A percentile compares a stretch with the other conserved stretches of the same genome.
phyloP scores from a whole-genome alignment of 1,140 invertebrate genomes.

The Leptinotarsa lineolata region DNA sequence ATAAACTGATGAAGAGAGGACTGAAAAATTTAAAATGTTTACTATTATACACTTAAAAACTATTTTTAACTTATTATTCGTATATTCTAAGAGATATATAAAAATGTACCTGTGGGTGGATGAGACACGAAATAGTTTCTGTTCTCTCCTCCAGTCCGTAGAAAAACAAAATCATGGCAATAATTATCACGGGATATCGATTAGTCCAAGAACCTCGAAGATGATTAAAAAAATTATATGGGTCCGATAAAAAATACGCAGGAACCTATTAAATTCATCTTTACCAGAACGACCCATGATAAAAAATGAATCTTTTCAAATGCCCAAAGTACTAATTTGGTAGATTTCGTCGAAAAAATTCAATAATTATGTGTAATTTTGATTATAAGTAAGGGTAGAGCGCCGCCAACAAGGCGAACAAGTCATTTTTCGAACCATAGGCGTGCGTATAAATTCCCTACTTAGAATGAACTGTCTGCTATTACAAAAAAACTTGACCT shows the following conservation, averaged over 20 bases:
- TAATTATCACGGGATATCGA: slow-evolving; percentile 16
- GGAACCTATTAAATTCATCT: slow-evolving; percentile 28
- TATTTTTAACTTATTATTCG: not conserved
- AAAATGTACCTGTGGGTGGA: not conserved
- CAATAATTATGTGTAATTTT: slow-evolving; percentile 52
- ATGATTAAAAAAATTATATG: slow-evolving; percentile 30
- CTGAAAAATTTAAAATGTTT: too few relatives aligned
- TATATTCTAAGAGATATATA: not conserved
- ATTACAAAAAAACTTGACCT: too few relatives aligned
- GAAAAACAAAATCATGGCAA: not conserved
- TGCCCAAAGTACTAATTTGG: slow-evolving; percentile 32
- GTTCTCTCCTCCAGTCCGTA: not conserved
- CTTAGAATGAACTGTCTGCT: too few relatives aligned
- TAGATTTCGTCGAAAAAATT: slow-evolving; percentile 42
- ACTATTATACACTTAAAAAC: too few relatives aligned
- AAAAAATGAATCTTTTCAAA: slow-evolving; percentile 30
- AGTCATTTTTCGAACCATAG: slow-evolving; percentile 25
- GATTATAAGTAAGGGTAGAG: slow-evolving; percentile 49
- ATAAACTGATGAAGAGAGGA: too few relatives aligned
- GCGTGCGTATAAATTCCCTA: not conserved
- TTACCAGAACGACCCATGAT: slow-evolving; percentile 22
- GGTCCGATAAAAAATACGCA: slow-evolving; percentile 28
- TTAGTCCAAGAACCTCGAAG: slow-evolving; percentile 13
- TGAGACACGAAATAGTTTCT: too few relatives aligned
- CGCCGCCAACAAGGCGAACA: slow-evolving; percentile 30